phyloP scores from a whole-genome alignment of 2,888 invertebrate species.

The Heliconius aoede region DNA sequence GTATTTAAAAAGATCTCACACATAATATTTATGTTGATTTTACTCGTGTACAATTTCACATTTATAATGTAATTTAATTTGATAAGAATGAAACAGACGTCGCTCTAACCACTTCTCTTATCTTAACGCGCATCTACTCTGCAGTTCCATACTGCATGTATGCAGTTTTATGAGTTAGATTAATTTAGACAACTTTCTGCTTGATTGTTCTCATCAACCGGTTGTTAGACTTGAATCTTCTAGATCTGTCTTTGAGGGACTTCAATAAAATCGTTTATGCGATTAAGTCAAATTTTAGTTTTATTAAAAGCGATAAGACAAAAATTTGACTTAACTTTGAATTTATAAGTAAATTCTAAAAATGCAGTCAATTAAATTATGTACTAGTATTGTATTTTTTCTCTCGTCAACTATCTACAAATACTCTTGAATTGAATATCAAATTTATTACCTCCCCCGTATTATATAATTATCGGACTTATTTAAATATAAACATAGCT shows the following conservation, averaged over 20 bases:
- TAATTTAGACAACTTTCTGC: conserved; percentile 31
- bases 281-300: neutral
- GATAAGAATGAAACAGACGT: neutral
- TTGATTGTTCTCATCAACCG: conserved; percentile 44
- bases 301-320: too few species aligned
- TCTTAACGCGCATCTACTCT: conserved; percentile 12
- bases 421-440: neutral
- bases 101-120: neutral
- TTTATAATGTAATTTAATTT: neutral
- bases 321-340: too few species aligned
- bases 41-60: neutral
- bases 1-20: too few species aligned
- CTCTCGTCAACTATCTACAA: too few species aligned
- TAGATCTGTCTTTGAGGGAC: neutral
- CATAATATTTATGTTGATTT: too few species aligned
- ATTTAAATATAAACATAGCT: neutral
- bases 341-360: neutral
- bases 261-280: neutral
- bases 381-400: neutral
- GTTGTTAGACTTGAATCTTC: conserved; percentile 33
- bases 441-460: neutral
- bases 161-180: conserved; percentile 23
- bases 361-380: neutral
- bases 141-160: conserved; percentile 5
- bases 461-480: neutral